phyloP scores from a whole-genome alignment of 2,797 vertebrate species.

The Acrocephalus scirpaceus region DNA sequence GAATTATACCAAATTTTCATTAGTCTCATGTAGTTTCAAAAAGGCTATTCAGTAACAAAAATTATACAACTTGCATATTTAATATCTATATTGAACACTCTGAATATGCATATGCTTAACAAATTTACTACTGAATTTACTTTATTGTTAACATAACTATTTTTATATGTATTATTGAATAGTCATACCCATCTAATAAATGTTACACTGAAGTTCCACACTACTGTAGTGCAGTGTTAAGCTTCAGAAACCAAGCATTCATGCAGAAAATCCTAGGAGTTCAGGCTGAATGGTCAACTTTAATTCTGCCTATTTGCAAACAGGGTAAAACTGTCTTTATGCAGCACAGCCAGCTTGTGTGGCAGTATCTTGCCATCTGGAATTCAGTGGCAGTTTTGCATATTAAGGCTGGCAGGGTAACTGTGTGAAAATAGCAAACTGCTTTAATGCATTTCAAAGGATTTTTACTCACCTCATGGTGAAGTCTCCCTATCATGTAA shows the following conservation, averaged over 20 bases:
- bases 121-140: not conserved
- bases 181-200: not conserved
- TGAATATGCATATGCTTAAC: not conserved
- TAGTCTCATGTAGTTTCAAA: not conserved
- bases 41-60: not conserved
- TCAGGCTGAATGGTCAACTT: slow-evolving; percentile 57
- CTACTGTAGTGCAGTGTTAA: not conserved
- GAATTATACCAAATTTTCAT: not conserved
- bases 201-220: not conserved
- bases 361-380: slow-evolving; percentile 45
- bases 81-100: not conserved
- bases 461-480: slow-evolving; percentile 8
- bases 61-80: not conserved
- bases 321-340: slow-evolving; percentile 9
- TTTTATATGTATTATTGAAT: not conserved
- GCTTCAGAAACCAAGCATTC: slow-evolving; percentile 40
- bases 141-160: not conserved
- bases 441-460: slow-evolving; percentile 49
- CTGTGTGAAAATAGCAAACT: slow-evolving; percentile 52
- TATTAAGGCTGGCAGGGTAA: slow-evolving; percentile 59
- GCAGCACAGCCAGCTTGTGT: slow-evolving; percentile 27
- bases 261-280: slow-evolving; percentile 34
- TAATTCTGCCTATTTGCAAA: slow-evolving; percentile 50
- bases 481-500: slow-evolving; percentile 1
- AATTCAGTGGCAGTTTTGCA: slow-evolving; percentile 53